Evolutionary conservation across 2,797 vertebrate species (phyloP).

Genomic region (Poliocrania exsul): DNA sequence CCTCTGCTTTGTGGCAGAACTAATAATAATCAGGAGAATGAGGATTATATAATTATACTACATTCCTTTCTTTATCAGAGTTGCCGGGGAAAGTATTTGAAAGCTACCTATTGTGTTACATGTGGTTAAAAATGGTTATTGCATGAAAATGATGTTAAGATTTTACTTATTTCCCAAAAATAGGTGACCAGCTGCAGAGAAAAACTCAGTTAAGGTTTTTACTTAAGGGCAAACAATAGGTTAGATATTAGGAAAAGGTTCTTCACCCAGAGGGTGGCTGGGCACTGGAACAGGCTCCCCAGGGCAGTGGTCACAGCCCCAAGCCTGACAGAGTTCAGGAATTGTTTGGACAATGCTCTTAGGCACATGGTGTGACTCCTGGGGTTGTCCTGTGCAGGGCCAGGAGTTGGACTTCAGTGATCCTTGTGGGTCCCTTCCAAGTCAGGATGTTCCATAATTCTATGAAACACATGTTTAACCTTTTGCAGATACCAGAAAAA

Average conservation of each 20-base stretch:
- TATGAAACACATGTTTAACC: not conserved
- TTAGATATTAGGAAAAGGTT: not conserved
- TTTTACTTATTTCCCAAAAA: not conserved
- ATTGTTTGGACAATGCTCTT: accelerated
- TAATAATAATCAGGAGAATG: not conserved
- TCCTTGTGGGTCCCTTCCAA: not conserved
- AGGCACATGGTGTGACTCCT: not conserved
- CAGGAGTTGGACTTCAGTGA: not conserved
- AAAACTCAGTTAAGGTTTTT: not conserved
- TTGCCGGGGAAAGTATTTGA: not conserved
- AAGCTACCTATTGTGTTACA: not conserved
- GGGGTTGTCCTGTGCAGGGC: accelerated
- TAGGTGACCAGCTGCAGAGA: not conserved
- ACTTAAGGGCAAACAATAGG: not conserved
- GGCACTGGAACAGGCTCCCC: too few species aligned
- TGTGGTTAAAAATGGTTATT: not conserved
- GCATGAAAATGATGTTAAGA: not conserved
- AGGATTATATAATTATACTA: not conserved
- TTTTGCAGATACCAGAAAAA: not conserved
- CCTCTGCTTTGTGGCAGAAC: not conserved
- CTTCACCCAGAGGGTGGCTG: accelerated
- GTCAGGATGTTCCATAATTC: not conserved
- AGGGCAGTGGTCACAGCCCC: not conserved
- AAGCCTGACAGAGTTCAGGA: not conserved
- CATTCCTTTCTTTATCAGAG: not conserved